These are phyloP conservation scores for Umimayanthus chanpuru DNA, from an alignment of 92 coral and sea anemone species.

Conservation along the genomic window DNA sequence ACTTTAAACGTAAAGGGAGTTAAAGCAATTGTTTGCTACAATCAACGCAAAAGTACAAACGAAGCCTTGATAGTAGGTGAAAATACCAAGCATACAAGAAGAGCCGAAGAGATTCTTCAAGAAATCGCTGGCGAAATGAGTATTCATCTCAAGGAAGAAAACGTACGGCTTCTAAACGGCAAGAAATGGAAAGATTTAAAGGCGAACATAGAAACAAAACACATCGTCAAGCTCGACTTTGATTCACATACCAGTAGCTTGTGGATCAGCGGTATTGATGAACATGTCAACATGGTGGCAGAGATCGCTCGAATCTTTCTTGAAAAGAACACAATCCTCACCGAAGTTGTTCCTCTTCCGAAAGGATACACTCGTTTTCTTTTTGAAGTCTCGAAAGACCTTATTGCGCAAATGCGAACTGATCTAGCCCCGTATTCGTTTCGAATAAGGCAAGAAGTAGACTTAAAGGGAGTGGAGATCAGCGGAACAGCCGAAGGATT, in stretches of 20 bases:
- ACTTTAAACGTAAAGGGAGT: constrained; percentile 25
- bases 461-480: constrained; percentile 11
- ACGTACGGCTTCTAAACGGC: constrained; percentile 22
- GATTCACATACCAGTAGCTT: neutral
- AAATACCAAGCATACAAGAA: neutral
- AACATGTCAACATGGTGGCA: neutral
- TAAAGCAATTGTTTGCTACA: constrained; percentile 27
- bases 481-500: constrained; percentile 20
- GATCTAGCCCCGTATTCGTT: constrained; percentile 14
- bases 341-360: neutral
- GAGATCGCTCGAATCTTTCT: neutral
- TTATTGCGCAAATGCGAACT: neutral
- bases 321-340: constrained; percentile 2
- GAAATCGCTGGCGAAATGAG: constrained; percentile 38
- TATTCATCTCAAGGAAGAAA: constrained; percentile 36
- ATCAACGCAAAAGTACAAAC: constrained; percentile 4
- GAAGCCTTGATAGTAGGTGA: constrained; percentile 47
- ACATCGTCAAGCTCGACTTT: constrained; percentile 10
- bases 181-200: constrained; percentile 28
- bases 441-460: constrained; percentile 13
- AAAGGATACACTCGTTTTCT: constrained; percentile 22
- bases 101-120: constrained; percentile 24
- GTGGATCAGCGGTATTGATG: constrained; percentile 28
- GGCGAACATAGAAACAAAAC: neutral
- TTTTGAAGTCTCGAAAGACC: constrained; percentile 1